phyloP scores from a whole-genome alignment of 1,140 invertebrate genomes.

The Drosophila bifasciata region DNA sequence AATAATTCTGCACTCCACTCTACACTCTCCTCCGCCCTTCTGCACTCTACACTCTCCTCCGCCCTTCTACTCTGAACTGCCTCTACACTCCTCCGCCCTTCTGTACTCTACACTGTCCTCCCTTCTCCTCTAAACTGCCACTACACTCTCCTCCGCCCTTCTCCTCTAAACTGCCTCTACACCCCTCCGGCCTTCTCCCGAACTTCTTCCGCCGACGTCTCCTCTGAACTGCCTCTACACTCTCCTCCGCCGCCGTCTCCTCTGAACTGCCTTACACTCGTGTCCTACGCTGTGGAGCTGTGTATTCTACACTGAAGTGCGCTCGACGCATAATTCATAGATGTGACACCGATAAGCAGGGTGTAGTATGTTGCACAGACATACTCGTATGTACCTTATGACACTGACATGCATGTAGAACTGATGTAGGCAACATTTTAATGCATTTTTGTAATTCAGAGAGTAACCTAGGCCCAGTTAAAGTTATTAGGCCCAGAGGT shows the following conservation, averaged over 20 bases:
- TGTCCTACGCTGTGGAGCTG: slow-evolving; percentile 17
- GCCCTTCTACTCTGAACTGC: too few relatives aligned
- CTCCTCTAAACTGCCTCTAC: too few relatives aligned
- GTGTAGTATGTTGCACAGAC: slow-evolving; percentile 11
- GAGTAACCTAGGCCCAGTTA: neutral
- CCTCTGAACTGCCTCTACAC: too few relatives aligned
- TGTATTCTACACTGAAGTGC: slow-evolving; percentile 9
- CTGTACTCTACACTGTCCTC: too few relatives aligned
- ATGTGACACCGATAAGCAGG: slow-evolving; percentile 56
- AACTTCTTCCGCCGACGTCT: too few relatives aligned
- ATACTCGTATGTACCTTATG: slow-evolving; percentile 18
- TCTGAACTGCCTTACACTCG: slow-evolving; percentile 8
- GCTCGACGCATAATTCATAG: slow-evolving; percentile 45
- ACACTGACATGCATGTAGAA: slow-evolving; percentile 14
- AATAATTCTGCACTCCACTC: slow-evolving; percentile 51
- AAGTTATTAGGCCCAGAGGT: too few relatives aligned
- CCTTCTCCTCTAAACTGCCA: too few relatives aligned
- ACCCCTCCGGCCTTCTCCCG: too few relatives aligned
- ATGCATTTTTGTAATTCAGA: neutral
- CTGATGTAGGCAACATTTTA: slow-evolving; percentile 23
- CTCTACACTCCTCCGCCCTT: too few relatives aligned
- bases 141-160: too few relatives aligned
- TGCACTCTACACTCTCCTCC: too few relatives aligned
- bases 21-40: too few relatives aligned
- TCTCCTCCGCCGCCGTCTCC: slow-evolving; percentile 1